These are phyloP conservation scores for Myotis davidii DNA, from an alignment of 2,113 vertebrate genomes.

Conservation along the genomic window DNA sequence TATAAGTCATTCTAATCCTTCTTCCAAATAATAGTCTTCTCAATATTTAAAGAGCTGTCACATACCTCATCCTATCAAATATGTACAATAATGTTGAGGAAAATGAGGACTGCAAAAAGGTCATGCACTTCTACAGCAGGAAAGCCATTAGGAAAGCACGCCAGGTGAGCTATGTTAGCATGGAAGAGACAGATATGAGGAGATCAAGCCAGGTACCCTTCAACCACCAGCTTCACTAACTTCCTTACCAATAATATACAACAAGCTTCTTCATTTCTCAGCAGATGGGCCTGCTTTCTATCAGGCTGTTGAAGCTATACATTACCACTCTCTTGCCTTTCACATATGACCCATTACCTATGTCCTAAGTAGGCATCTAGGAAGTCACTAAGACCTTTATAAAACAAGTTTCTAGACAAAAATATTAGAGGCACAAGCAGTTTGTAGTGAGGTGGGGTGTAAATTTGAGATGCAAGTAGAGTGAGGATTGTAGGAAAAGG, in stretches of 20 bases:
- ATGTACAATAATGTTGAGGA: background rate
- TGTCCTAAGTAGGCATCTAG: background rate
- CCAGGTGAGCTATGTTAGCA: background rate
- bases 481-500: background rate
- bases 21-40: conserved; percentile 54
- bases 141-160: background rate
- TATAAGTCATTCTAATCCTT: conserved; percentile 59
- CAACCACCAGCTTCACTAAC: background rate
- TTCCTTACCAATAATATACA: background rate
- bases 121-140: background rate
- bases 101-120: background rate
- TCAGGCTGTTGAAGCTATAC: background rate
- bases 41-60: conserved; percentile 72
- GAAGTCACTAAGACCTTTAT: background rate
- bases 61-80: conserved; percentile 58
- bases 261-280: background rate
- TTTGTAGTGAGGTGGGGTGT: background rate
- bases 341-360: background rate
- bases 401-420: conserved; percentile 8
- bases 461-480: background rate
- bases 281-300: background rate
- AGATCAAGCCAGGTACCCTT: background rate
- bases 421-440: background rate
- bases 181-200: background rate
- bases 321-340: background rate